These are phyloP conservation scores for Seriola quinqueradiata DNA, from an alignment of 2,113 vertebrate species.

Conservation along the genomic window DNA sequence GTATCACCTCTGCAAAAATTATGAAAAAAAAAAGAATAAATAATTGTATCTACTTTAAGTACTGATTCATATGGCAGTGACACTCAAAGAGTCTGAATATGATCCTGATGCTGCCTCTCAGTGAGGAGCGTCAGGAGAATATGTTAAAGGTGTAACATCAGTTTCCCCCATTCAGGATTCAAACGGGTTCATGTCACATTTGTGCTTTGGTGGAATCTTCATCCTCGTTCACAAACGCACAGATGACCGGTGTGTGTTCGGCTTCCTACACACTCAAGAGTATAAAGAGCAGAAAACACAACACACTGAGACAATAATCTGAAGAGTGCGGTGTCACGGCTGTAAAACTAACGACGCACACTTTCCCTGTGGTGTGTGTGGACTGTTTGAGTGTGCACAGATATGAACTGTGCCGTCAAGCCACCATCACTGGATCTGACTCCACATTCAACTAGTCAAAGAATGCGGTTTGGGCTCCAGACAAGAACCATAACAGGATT, in stretches of 20 bases:
- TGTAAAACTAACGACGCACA: neutral
- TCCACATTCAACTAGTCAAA: neutral
- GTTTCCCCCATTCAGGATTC: neutral
- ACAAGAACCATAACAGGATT: neutral
- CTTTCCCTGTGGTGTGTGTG: neutral
- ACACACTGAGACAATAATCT: neutral
- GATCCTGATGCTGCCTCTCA: conserved; percentile 34
- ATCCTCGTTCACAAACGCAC: conserved; percentile 31
- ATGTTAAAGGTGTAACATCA: neutral
- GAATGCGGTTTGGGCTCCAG: neutral
- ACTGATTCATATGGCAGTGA: conserved; percentile 80
- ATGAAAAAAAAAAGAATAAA: conserved; percentile 90
- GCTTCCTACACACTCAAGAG: neutral
- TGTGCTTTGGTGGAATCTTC: conserved; percentile 57
- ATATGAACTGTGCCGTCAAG: conserved; percentile 19
- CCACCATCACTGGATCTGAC: conserved; percentile 1
- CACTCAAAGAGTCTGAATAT: conserved; percentile 53
- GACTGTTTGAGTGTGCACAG: neutral
- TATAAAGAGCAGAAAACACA: conserved; percentile 10
- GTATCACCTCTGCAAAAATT: conserved; percentile 87
- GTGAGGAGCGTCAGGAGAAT: conserved; percentile 1
- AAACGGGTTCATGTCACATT: conserved; percentile 22
- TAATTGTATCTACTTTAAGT: conserved; percentile 87
- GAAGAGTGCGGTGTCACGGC: neutral
- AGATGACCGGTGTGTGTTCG: neutral